Evolutionary conservation across 2,113 vertebrate species (phyloP).

Genomic region (Tinamus guttatus): DNA sequence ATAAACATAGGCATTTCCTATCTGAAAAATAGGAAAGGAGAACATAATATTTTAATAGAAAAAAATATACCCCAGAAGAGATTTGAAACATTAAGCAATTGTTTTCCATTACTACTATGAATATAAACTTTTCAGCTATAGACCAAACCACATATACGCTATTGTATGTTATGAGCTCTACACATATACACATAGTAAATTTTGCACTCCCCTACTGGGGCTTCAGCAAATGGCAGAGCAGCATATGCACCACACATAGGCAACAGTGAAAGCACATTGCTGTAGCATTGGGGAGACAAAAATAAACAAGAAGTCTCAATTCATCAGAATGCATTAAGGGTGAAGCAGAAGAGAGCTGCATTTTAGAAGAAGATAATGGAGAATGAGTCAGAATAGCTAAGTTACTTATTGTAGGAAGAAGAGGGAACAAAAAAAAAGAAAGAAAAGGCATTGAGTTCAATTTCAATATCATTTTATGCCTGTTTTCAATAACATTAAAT

Average conservation of each 20-base stretch:
- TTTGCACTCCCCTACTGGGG: not conserved
- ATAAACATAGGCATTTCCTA: slow-evolving; percentile 2
- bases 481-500: not conserved
- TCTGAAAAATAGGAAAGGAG: not conserved
- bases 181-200: not conserved
- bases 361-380: not conserved
- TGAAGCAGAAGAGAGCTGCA: not conserved
- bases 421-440: not conserved
- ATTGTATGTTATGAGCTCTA: not conserved
- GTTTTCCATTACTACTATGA: not conserved
- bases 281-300: not conserved
- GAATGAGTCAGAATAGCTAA: not conserved
- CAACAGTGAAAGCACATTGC: not conserved
- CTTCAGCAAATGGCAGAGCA: not conserved
- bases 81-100: not conserved
- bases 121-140: not conserved
- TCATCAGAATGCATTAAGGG: not conserved
- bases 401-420: not conserved
- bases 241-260: not conserved
- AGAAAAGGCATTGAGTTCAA: accelerated
- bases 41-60: not conserved
- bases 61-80: not conserved
- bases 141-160: not conserved
- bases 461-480: not conserved
- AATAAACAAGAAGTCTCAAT: not conserved